phyloP scores from a whole-genome alignment of 2,797 vertebrate species.

The Apogon talboti region DNA sequence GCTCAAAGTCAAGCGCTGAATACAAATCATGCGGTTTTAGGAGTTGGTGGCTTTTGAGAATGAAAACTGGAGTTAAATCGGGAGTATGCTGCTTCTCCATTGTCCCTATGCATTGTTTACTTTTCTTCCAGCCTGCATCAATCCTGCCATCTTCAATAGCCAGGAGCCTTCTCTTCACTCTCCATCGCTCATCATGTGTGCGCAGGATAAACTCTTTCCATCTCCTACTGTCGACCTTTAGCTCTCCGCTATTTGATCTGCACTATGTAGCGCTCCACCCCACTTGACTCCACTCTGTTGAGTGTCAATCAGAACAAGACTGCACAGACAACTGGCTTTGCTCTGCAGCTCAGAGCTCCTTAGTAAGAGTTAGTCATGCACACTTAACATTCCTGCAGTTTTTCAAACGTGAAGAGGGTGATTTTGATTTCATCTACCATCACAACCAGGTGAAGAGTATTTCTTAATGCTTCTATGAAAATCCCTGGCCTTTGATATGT shows the following conservation, averaged over 20 bases:
- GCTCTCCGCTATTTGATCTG: conserved; percentile 67
- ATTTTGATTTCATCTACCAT: neutral
- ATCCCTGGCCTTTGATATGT: neutral
- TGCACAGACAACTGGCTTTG: conserved; percentile 8
- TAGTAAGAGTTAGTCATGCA: conserved; percentile 1
- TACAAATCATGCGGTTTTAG: conserved; percentile 54
- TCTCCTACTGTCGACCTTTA: conserved; percentile 65
- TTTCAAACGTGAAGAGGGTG: neutral
- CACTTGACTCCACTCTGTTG: conserved; percentile 65
- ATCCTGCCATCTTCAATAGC: conserved; percentile 36
- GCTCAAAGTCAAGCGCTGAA: conserved; percentile 42
- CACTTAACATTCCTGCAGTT: neutral
- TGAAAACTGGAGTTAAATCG: conserved; percentile 48
- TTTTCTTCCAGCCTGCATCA: conserved; percentile 48
- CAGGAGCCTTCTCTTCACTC: conserved; percentile 53
- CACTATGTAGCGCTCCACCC: conserved; percentile 55
- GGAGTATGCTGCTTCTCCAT: conserved; percentile 39
- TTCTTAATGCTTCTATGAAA: neutral
- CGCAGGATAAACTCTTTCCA: conserved; percentile 57
- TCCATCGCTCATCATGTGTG: conserved; percentile 64
- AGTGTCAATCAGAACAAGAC: conserved; percentile 63
- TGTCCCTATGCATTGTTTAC: conserved; percentile 47
- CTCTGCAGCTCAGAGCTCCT: conserved; percentile 19
- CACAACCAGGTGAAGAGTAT: neutral
- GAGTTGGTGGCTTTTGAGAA: conserved; percentile 9